These are phyloP conservation scores for Diadegma fenestrale DNA, from an alignment of 2,888 invertebrate species.

Conservation along the genomic window DNA sequence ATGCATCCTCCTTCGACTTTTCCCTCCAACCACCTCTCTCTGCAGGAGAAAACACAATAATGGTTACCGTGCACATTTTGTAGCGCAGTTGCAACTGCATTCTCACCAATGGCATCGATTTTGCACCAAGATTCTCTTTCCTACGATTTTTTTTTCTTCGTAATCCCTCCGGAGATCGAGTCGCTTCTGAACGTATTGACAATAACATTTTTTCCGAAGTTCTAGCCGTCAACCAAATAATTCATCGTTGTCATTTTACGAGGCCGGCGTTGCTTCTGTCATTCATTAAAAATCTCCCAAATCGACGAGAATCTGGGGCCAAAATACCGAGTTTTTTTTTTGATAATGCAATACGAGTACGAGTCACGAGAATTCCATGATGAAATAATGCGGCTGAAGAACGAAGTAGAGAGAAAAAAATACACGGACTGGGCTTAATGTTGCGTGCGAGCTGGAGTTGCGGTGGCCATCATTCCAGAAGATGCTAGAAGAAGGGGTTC, in stretches of 20 bases:
- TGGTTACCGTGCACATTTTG: slow-evolving; percentile 36
- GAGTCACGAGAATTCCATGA: not conserved
- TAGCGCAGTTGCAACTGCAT: slow-evolving; percentile 22
- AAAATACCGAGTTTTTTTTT: not conserved
- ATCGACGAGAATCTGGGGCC: not conserved
- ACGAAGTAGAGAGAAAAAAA: slow-evolving; percentile 72
- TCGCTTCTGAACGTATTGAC: not conserved
- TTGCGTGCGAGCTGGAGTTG: slow-evolving; percentile 74
- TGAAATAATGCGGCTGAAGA: slow-evolving; percentile 27
- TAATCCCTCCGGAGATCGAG: not conserved
- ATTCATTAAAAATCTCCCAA: not conserved
- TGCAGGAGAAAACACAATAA: slow-evolving; percentile 58
- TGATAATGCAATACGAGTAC: not conserved
- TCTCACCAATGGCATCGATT: not conserved
- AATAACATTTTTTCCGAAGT: not conserved
- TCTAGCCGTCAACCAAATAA: too few species aligned
- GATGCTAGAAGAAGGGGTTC: slow-evolving; percentile 76
- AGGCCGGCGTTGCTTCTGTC: not conserved
- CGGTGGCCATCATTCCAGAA: slow-evolving; percentile 65
- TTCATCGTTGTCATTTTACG: too few species aligned
- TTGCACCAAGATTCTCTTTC: slow-evolving; percentile 3
- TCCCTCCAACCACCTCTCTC: slow-evolving; percentile 23
- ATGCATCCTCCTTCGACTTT: slow-evolving; percentile 57
- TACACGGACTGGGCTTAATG: slow-evolving; percentile 80
- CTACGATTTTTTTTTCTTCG: not conserved